phyloP scores from a whole-genome alignment of 2,113 vertebrate species.

The Pyxicephalus adspersus region DNA sequence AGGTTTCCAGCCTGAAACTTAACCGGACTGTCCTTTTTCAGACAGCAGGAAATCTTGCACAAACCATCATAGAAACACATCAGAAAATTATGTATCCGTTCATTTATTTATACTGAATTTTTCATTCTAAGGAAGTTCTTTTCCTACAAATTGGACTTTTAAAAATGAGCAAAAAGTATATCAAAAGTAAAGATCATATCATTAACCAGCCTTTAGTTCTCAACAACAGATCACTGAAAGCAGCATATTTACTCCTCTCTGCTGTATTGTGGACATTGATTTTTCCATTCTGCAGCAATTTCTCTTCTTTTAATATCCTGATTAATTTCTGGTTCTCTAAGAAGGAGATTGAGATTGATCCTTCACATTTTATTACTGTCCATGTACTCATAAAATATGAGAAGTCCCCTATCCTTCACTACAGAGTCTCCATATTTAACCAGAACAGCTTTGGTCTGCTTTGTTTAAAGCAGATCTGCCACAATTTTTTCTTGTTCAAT shows the following conservation, averaged over 20 bases:
- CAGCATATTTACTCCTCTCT: slow-evolving; percentile 5
- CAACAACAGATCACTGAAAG: not conserved
- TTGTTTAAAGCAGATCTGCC: not conserved
- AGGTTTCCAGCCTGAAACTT: too few relatives aligned
- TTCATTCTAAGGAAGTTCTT: too few relatives aligned
- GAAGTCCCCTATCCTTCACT: not conserved
- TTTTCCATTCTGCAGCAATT: slow-evolving; percentile 43
- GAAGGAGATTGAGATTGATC: slow-evolving; percentile 51
- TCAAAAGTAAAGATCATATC: not conserved
- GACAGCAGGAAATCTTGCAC: too few relatives aligned
- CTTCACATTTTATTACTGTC: slow-evolving; percentile 43
- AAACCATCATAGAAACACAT: too few relatives aligned
- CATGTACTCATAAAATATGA: slow-evolving; percentile 30
- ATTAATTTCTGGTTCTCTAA: slow-evolving; percentile 46
- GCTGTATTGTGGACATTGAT: slow-evolving; percentile 30
- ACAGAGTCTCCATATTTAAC: not conserved
- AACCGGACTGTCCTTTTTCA: too few relatives aligned
- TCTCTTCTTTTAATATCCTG: slow-evolving; percentile 37
- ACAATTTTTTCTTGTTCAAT: not conserved
- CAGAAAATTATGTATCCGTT: too few relatives aligned
- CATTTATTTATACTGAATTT: too few relatives aligned
- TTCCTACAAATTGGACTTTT: not conserved
- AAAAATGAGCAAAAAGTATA: not conserved
- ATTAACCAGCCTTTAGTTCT: slow-evolving; percentile 7
- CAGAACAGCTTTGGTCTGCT: not conserved